These are phyloP conservation scores for Gastracanthus pulcherrimus DNA, from an alignment of 2,888 invertebrate species.

Conservation along the genomic window DNA sequence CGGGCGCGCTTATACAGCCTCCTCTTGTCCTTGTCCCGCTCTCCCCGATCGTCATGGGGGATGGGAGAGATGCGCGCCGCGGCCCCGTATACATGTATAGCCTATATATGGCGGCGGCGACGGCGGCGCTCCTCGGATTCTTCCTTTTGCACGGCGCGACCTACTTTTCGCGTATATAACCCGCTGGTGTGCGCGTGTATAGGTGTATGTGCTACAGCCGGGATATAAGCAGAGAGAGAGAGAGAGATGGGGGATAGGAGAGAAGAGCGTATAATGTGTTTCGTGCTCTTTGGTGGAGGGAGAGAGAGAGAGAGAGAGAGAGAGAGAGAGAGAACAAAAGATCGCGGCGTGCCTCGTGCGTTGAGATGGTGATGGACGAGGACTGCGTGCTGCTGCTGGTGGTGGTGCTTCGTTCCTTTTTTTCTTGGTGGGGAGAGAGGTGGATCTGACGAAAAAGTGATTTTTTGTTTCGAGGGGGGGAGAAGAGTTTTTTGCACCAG, in stretches of 20 bases:
- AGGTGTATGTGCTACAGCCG: neutral
- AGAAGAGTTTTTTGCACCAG: too few species aligned
- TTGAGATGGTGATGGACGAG: neutral
- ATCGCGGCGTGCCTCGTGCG: neutral
- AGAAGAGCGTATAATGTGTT: neutral
- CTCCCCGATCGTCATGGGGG: neutral
- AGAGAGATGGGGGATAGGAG: neutral
- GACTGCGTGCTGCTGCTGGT: too few species aligned
- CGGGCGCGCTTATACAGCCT: neutral
- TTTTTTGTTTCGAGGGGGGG: too few species aligned
- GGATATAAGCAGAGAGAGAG: neutral
- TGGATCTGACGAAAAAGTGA: neutral
- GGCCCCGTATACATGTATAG: too few species aligned
- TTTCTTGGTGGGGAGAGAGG: neutral
- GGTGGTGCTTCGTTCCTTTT: neutral
- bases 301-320: neutral
- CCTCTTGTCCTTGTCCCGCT: neutral
- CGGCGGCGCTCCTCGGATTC: conserved; percentile 5
- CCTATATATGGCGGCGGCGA: conserved; percentile 8
- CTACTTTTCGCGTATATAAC: conserved; percentile 39
- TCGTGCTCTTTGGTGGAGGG: too few species aligned
- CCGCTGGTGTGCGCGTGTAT: neutral
- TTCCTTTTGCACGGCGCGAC: conserved; percentile 41
- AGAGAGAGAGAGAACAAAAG: neutral
- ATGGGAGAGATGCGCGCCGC: neutral